Conservation (phyloP, 2,888 invertebrate species). For the Aelia acuminata region DNA sequence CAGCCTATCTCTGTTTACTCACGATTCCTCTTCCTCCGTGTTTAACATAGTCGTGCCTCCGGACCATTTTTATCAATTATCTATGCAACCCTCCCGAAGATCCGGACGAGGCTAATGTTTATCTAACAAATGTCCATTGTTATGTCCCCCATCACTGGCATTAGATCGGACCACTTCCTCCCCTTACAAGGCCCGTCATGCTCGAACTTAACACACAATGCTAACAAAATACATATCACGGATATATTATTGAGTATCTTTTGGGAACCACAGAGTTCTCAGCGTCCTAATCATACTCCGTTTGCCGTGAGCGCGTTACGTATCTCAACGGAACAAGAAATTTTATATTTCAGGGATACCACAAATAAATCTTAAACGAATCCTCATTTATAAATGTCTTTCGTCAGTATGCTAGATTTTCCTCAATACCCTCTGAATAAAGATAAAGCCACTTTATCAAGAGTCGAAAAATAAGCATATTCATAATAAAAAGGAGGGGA, state of each 20-base stretch:
- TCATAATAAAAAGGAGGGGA: no score
- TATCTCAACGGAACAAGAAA: not conserved
- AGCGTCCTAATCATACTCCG: not conserved
- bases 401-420: no score
- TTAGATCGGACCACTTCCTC: slow-evolving; percentile 33
- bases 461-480: no score
- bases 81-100: slow-evolving; percentile 21
- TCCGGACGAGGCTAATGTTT: slow-evolving; percentile 8
- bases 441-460: no score
- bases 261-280: not conserved
- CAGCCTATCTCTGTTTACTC: slow-evolving; percentile 22
- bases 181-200: slow-evolving; percentile 28
- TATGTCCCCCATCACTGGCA: slow-evolving; percentile 8
- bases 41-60: slow-evolving; percentile 45
- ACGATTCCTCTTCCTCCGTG: slow-evolving; percentile 41
- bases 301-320: not conserved
- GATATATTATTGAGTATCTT: not conserved
- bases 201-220: slow-evolving; percentile 20
- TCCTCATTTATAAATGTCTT: no score
- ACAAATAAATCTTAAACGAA: no score
- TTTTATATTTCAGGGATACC: not conserved
- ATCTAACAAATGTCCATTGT: slow-evolving; percentile 24
- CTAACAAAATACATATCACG: slow-evolving; percentile 31
- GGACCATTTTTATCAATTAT: slow-evolving; percentile 48
- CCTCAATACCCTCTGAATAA: no score